Percentiles rank a stretch among this genome's conserved stretches.
phyloP scores from a whole-genome alignment of 2,888 invertebrate species.

The Coelinius sp. region DNA sequence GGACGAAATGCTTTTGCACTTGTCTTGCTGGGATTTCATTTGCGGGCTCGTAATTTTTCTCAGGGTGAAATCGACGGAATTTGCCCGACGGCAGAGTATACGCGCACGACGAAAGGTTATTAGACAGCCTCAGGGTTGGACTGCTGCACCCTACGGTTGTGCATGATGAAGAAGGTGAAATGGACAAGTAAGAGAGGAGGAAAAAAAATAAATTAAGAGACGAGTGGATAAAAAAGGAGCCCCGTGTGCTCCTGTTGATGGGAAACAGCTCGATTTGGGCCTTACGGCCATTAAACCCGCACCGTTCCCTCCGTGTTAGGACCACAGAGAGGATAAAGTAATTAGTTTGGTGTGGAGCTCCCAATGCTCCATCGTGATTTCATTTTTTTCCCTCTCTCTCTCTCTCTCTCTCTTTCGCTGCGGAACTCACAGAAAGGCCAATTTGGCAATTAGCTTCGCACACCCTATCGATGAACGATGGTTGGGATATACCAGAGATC shows the following conservation, averaged over 20 bases:
- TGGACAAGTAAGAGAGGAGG: constrained; percentile 1
- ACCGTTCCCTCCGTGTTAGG: constrained; percentile 17
- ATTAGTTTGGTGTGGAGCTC: constrained; percentile 57
- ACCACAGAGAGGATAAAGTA: constrained; percentile 56
- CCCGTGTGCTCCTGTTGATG: constrained; percentile 33
- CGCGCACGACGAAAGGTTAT: constrained; percentile 40
- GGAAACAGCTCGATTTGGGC: constrained; percentile 35
- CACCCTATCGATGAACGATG: constrained; percentile 25
- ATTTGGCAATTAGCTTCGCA: constrained; percentile 62
- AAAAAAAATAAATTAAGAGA: constrained; percentile 1
- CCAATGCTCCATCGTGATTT: constrained; percentile 45
- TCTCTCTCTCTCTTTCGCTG: too few species aligned
- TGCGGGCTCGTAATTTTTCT: constrained; percentile 41
- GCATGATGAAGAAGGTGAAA: constrained; percentile 29
- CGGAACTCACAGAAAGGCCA: constrained; percentile 44
- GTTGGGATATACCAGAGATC: background rate
- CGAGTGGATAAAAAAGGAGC: background rate
- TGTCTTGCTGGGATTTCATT: constrained; percentile 38
- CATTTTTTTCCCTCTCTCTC: too few species aligned
- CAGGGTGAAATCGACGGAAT: constrained; percentile 39
- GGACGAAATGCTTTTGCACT: constrained; percentile 8
- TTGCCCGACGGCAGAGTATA: constrained; percentile 32
- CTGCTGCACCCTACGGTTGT: constrained; percentile 1
- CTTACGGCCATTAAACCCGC: constrained; percentile 34
- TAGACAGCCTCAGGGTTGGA: constrained; percentile 37